These are phyloP conservation scores for Globicephala melas DNA, from an alignment of 2,113 vertebrate genomes.

Conservation along the genomic window DNA sequence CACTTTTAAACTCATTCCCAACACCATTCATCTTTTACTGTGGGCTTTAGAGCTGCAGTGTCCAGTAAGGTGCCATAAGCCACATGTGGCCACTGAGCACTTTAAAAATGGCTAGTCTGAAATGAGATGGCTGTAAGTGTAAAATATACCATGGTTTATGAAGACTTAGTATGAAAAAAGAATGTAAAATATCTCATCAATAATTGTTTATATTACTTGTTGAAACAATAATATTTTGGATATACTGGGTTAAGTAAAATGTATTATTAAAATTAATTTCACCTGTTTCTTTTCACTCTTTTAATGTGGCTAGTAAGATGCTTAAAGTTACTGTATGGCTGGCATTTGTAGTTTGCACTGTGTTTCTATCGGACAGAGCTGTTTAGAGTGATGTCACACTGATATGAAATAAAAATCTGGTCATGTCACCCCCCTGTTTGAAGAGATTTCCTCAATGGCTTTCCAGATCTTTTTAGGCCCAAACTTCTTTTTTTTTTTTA, in stretches of 20 bases:
- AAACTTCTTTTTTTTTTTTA: no score
- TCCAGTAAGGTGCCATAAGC: background rate
- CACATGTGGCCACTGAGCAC: background rate
- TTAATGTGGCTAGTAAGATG: background rate
- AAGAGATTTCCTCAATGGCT: constrained; percentile 4
- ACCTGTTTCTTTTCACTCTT: background rate
- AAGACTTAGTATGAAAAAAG: background rate
- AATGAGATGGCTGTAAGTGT: background rate
- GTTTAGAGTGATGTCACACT: background rate
- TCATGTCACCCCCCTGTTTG: background rate
- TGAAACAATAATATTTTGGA: background rate
- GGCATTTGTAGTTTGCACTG: background rate
- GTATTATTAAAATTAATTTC: background rate
- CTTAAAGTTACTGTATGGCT: constrained; percentile 27
- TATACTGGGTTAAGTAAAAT: background rate
- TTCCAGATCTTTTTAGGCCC: background rate
- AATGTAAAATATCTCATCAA: background rate
- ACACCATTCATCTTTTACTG: background rate
- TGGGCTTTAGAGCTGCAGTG: background rate
- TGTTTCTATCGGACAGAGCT: background rate
- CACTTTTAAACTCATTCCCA: constrained; percentile 25
- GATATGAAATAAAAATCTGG: constrained; percentile 32
- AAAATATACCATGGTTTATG: background rate
- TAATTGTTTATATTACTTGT: background rate
- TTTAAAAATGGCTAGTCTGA: background rate